These are phyloP conservation scores for Felis chaus DNA, from an alignment of 2,113 vertebrate species.

Conservation along the genomic window DNA sequence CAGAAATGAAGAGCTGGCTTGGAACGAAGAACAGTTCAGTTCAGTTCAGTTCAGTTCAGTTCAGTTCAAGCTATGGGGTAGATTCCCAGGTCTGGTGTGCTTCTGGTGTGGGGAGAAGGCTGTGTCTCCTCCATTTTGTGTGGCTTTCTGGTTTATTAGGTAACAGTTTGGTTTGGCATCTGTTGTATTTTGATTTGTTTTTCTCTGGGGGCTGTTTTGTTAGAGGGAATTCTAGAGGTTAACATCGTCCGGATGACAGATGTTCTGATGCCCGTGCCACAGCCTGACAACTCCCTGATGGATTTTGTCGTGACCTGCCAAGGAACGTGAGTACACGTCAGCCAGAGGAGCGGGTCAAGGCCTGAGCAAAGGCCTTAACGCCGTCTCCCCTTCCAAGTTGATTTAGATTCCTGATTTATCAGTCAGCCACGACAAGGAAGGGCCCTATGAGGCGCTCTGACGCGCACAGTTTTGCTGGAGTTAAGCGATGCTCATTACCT, in stretches of 20 bases:
- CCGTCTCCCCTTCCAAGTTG: not conserved
- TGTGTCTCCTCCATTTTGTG: not conserved
- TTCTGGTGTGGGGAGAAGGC: not conserved
- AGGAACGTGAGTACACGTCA: conserved; percentile 87
- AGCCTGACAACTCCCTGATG: conserved; percentile 86
- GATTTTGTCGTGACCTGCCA: conserved; percentile 93
- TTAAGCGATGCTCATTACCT: not conserved
- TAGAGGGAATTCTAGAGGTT: conserved; percentile 88
- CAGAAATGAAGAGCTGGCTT: not conserved
- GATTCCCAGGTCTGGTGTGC: not conserved
- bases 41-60: fast-evolving
- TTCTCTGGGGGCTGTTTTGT: conserved; percentile 9
- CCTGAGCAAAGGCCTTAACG: not conserved
- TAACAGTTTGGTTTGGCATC: not conserved
- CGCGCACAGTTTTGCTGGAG: not conserved
- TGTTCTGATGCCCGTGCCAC: conserved; percentile 82
- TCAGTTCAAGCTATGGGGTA: not conserved
- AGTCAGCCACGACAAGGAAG: not conserved
- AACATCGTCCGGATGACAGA: conserved; percentile 84
- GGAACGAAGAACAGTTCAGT: not conserved
- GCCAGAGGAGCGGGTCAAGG: not conserved
- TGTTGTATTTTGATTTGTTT: not conserved
- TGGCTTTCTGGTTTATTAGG: not conserved
- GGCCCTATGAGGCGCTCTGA: not conserved
- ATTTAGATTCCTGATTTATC: not conserved